These are phyloP conservation scores for Neodiprion pinetum DNA, from an alignment of 1,140 invertebrate genomes.

Conservation along the genomic window DNA sequence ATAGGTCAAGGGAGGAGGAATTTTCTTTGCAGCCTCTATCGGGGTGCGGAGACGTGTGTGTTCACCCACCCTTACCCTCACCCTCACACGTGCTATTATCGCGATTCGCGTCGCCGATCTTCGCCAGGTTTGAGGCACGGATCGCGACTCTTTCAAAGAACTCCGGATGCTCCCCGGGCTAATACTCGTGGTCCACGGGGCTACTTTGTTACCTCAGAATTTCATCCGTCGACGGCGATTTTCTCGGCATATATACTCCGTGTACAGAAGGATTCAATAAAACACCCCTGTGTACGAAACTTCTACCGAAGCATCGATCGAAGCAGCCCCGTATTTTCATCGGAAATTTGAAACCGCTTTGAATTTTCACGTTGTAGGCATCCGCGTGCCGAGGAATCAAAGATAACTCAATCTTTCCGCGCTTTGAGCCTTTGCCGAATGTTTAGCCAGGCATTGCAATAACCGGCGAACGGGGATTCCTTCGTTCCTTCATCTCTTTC, in stretches of 20 bases:
- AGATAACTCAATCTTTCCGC: too few species aligned
- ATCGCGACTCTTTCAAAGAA: neutral
- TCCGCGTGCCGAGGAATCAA: too few species aligned
- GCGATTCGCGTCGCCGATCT: too few species aligned
- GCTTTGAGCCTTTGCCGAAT: too few species aligned
- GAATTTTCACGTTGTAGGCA: neutral
- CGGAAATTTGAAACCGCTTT: neutral
- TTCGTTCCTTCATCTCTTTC: too few species aligned
- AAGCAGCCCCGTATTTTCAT: neutral
- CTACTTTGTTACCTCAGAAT: neutral
- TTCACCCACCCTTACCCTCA: too few species aligned
- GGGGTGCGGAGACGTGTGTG: too few species aligned
- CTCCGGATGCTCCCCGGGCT: slow-evolving; percentile 2
- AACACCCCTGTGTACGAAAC: neutral
- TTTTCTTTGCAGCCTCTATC: neutral
- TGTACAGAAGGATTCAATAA: neutral
- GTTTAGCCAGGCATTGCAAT: too few species aligned
- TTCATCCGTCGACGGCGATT: neutral
- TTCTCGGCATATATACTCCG: neutral
- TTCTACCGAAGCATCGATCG: too few species aligned
- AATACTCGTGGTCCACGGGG: neutral
- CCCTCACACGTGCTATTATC: too few species aligned
- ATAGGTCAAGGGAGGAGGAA: neutral
- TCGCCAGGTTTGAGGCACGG: too few species aligned
- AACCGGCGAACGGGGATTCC: too few species aligned